phyloP scores from a whole-genome alignment of 2,888 invertebrate genomes.

The Eudasyphora cyanicolor region DNA sequence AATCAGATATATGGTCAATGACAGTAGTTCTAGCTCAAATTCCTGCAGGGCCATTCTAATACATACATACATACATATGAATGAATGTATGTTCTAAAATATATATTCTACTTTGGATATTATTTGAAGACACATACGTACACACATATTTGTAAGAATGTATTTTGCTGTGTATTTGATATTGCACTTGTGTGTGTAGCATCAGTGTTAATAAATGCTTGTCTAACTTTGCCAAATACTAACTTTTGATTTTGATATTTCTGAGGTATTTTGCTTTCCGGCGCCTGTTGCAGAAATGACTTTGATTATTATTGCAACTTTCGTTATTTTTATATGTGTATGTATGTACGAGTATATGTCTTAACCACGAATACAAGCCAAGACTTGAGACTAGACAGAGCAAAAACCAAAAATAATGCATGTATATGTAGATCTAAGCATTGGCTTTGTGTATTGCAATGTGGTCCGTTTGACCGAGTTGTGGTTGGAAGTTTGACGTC shows the following conservation, averaged over 20 bases:
- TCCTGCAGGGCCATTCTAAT: too few relatives aligned
- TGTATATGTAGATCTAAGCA: not conserved
- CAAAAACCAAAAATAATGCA: not conserved
- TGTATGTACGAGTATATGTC: not conserved
- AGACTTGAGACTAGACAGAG: not conserved
- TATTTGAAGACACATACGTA: not conserved
- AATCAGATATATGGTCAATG: too few relatives aligned
- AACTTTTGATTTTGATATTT: slow-evolving; percentile 9
- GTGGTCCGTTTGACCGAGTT: not conserved
- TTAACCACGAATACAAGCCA: not conserved
- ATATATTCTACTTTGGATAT: not conserved
- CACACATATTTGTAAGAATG: not conserved
- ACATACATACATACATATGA: too few relatives aligned
- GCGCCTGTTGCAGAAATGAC: not conserved
- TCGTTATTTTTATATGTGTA: not conserved
- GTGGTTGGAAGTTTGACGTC: not conserved
- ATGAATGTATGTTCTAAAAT: too few relatives aligned
- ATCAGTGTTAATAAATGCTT: not conserved
- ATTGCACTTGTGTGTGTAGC: not conserved
- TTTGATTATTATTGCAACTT: not conserved
- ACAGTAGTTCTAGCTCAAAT: too few relatives aligned
- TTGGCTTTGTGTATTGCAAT: not conserved
- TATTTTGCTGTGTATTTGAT: not conserved
- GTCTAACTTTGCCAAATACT: not conserved
- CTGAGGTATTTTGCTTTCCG: not conserved